Percentiles rank a stretch among this genome's conserved stretches.
phyloP scores from a whole-genome alignment of 2,113 vertebrate genomes.

The Heloderma charlesbogerti region DNA sequence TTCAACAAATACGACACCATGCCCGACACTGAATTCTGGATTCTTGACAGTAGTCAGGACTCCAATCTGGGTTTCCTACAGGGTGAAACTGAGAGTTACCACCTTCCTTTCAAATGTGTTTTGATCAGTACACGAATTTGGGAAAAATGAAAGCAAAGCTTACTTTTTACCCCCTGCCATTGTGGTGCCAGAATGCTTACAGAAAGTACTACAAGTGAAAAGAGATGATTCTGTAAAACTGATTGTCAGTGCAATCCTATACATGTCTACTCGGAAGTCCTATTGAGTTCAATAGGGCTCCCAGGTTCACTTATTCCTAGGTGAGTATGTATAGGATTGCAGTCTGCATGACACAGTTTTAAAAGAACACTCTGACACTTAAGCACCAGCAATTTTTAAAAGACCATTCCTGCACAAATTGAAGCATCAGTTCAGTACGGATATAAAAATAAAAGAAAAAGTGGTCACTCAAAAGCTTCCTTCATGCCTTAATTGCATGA shows the following conservation, averaged over 20 bases:
- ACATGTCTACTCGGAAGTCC: no score
- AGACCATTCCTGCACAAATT: background rate
- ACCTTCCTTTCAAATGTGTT: constrained; percentile 45
- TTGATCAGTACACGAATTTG: constrained; percentile 24
- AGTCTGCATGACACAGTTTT: constrained; percentile 7
- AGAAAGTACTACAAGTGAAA: background rate
- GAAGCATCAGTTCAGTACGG: background rate
- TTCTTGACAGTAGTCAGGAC: background rate
- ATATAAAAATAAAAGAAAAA: background rate
- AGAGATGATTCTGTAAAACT: constrained; percentile 10
- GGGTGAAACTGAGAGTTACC: background rate
- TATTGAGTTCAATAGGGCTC: no score
- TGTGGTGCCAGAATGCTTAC: constrained; percentile 30
- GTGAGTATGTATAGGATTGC: no score
- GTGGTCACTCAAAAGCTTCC: background rate
- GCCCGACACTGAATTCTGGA: background rate
- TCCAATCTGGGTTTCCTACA: background rate
- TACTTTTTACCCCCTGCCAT: constrained; percentile 21
- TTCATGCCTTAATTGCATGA: background rate
- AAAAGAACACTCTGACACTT: constrained; percentile 3
- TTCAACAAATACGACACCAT: background rate
- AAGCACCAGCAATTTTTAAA: background rate
- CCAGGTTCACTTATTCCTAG: no score
- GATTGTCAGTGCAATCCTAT: no score
- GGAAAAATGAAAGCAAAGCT: constrained; percentile 37